Evolutionary conservation across 1,140 invertebrate genomes (phyloP), one percentile per base, ranked within the genome.

Genomic region (Rhynchophorus ferrugineus): DNA sequence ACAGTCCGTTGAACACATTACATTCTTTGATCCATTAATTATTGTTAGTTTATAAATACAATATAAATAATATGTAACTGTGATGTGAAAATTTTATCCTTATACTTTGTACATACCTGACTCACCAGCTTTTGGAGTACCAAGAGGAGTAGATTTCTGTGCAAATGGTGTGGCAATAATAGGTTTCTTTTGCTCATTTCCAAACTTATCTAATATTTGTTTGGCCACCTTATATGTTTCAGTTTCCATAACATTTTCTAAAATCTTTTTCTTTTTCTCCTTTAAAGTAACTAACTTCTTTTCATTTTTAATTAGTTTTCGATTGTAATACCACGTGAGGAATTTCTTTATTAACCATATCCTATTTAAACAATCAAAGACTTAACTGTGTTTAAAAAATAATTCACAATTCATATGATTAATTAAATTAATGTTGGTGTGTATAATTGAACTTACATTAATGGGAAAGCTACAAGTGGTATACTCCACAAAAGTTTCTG

Each of bases 181-280:
- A n/a, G 47, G 16, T 34, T 54, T 54, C 19, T 42, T 53, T 9
- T 24, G 75, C 54, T 83, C 79, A 24, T 81, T 81, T 45, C 84
- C 90, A 78, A 85, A 95, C 69, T 89, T 91, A 65, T 93, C 84
- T 43, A 96, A 73, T 61, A 96, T 90, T 70, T 91, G 84, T 73
- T 88, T 92, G 1, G 91, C 92, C 62, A 93, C 90, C 75, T 97
- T 98, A 69, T 96, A 99, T 1, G 92, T 97, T 74, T 98, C 95
- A 39, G 84, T 98, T 67, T 98, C 93, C 80, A 92, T 96, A 22
- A 98, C 93, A 70, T 94, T 85, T 65, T 98, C 92, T 36, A 98
- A 73, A 60, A 98, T 85, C 69, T 88, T 83, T 67, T 87, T 88
- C 65, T 93, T 95, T 60, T 91, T 81, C 48, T 82, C 79, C 58